phyloP scores from a whole-genome alignment of 2,888 invertebrate species.

The Pristionchus japonicus region DNA sequence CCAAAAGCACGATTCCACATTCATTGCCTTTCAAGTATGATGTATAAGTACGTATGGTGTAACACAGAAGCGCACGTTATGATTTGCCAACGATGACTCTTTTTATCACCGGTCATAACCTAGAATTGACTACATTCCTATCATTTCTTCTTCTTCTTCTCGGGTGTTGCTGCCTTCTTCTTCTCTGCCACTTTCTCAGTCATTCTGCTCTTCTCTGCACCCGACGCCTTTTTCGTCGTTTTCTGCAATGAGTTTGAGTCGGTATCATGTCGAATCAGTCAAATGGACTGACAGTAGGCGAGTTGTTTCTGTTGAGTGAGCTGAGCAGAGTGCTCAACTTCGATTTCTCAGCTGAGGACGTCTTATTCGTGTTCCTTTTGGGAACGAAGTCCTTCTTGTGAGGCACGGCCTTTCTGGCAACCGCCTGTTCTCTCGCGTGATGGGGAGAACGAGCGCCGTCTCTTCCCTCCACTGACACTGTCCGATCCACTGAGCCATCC shows the following conservation, averaged over 20 bases:
- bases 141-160: conserved; percentile 35
- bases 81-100: conserved; percentile 36
- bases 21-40: background rate
- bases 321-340: background rate
- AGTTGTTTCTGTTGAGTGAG: background rate
- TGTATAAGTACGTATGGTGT: background rate
- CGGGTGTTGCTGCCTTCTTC: conserved; percentile 6
- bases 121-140: background rate
- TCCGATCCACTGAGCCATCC: background rate
- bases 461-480: background rate
- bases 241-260: background rate
- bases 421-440: too few species aligned
- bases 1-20: background rate
- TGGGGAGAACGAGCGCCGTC: too few species aligned
- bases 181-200: background rate
- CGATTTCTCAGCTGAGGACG: background rate
- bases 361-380: background rate
- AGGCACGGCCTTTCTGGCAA: background rate
- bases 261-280: background rate
- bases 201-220: conserved; percentile 17
- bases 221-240: conserved; percentile 19
- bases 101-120: conserved; percentile 35
- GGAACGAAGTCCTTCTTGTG: background rate
- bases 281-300: background rate
- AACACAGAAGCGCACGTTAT: background rate